Evolutionary conservation across 2,113 vertebrate species (phyloP).

Genomic region (Capreolus pygargus): DNA sequence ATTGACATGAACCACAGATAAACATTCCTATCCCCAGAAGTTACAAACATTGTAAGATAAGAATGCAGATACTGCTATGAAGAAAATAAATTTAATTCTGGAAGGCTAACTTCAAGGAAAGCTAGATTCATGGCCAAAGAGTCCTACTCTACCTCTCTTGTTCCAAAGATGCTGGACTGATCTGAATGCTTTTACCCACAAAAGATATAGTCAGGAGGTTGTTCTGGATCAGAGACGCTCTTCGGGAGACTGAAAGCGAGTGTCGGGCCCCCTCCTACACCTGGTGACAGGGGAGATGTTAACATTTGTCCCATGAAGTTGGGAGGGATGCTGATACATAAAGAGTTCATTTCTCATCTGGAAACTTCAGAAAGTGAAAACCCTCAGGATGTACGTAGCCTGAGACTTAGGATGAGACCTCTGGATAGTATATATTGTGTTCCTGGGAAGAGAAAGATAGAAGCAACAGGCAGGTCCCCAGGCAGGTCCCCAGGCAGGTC

Average conservation of each 20-base stretch:
- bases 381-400: neutral
- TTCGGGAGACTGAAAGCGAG: neutral
- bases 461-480: neutral
- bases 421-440: neutral
- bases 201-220: neutral
- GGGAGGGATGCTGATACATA: neutral
- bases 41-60: neutral
- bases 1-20: neutral
- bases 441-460: neutral
- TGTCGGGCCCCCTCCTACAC: neutral
- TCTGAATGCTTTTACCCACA: neutral
- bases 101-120: neutral
- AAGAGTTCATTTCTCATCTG: neutral
- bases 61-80: neutral
- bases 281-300: neutral
- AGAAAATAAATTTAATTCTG: neutral
- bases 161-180: neutral
- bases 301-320: neutral
- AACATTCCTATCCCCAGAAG: neutral
- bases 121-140: neutral
- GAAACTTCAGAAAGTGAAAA: neutral
- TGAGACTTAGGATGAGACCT: neutral
- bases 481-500: no score
- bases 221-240: neutral
- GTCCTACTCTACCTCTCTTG: neutral